Evolutionary conservation across 2,797 vertebrate genomes (phyloP).

Genomic region (Leptoclinus maculatus): DNA sequence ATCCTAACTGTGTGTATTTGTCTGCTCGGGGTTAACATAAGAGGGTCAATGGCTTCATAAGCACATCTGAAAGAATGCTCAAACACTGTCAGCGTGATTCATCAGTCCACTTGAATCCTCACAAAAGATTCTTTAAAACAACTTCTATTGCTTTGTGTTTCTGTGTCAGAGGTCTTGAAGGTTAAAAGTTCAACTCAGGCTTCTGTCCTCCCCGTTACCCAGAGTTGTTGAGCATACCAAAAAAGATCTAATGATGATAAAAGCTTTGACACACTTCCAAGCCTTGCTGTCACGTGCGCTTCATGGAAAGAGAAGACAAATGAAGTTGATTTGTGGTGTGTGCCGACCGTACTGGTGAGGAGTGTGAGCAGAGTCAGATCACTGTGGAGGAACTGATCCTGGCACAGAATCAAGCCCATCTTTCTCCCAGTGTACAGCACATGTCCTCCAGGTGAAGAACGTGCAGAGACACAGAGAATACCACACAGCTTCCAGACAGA

Average conservation of each 20-base stretch:
- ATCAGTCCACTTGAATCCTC: background rate
- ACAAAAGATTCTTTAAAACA: background rate
- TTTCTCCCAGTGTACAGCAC: slow-evolving; percentile 13
- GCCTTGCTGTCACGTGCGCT: background rate
- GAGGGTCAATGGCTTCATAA: background rate
- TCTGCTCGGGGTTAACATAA: background rate
- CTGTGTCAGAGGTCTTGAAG: slow-evolving; percentile 9
- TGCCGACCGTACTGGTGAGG: background rate
- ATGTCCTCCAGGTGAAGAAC: slow-evolving; percentile 49
- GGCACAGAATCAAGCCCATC: slow-evolving; percentile 15
- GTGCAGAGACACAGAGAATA: slow-evolving; percentile 69
- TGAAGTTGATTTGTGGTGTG: background rate
- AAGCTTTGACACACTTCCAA: background rate
- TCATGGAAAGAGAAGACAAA: background rate
- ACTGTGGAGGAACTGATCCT: slow-evolving; percentile 11
- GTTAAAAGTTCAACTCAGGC: slow-evolving; percentile 7
- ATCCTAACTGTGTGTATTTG: background rate
- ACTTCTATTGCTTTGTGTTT: background rate
- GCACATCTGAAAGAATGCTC: slow-evolving; percentile 9
- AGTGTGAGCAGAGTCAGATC: background rate
- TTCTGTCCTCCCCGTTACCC: background rate
- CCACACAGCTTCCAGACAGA: slow-evolving; percentile 31
- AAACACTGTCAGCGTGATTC: slow-evolving; percentile 13
- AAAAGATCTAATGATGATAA: background rate
- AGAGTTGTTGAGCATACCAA: background rate